A percentile compares a stretch with the other conserved stretches of the same genome.
Conservation (phyloP, 2,113 vertebrate species). For the Heloderma charlesbogerti region DNA sequence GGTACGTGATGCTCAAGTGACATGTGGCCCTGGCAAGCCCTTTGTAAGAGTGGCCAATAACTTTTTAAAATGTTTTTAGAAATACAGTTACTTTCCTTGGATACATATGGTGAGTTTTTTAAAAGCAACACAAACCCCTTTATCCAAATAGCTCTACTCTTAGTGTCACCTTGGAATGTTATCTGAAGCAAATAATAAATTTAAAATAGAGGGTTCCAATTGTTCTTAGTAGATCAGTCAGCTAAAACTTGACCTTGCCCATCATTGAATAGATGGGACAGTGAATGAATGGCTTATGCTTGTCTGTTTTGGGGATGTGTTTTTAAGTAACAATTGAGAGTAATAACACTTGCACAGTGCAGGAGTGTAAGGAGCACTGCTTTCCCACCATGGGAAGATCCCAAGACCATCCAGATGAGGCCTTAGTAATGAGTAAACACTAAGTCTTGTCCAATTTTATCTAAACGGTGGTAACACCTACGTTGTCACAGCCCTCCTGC, state of each 20-base stretch:
- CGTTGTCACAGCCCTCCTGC: too few relatives aligned
- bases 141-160: background rate
- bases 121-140: background rate
- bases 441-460: too few relatives aligned
- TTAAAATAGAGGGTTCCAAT: background rate
- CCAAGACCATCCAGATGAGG: too few relatives aligned
- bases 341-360: too few relatives aligned
- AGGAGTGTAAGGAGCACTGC: too few relatives aligned
- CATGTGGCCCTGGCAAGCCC: background rate
- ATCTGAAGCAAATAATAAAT: background rate
- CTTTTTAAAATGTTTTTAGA: background rate
- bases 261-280: too few relatives aligned
- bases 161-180: background rate
- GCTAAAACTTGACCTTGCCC: too few relatives aligned
- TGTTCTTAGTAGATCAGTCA: background rate
- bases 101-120: background rate
- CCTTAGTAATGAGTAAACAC: too few relatives aligned
- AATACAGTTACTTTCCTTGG: background rate
- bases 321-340: too few relatives aligned
- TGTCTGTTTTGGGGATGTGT: too few relatives aligned
- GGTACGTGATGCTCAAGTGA: background rate
- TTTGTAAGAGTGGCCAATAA: background rate
- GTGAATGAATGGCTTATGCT: background rate
- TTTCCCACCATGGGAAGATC: too few relatives aligned
- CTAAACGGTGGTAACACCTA: too few relatives aligned